Evolutionary conservation across 2,113 vertebrate genomes (phyloP).

Genomic region (Fulmarus glacialis): DNA sequence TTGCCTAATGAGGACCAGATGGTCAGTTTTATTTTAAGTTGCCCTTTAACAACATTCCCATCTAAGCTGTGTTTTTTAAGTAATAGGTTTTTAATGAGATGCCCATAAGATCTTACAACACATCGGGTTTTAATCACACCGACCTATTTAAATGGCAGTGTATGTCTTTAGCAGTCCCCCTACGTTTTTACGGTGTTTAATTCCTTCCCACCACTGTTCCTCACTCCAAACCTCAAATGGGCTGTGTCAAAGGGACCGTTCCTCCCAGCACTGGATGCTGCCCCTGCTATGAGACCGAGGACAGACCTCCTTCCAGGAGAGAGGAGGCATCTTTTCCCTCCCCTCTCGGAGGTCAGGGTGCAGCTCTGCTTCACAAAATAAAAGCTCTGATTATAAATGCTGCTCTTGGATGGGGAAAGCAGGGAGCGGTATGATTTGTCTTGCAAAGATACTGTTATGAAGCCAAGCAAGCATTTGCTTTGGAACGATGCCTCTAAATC

Average conservation of each 20-base stretch:
- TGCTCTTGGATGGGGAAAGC: not conserved
- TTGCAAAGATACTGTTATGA: not conserved
- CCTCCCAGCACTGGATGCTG: not conserved
- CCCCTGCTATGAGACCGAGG: not conserved
- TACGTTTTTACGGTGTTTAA: constrained; percentile 26
- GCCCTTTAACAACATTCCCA: constrained; percentile 67
- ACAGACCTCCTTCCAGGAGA: not conserved
- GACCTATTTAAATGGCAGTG: constrained; percentile 25
- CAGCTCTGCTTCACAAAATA: constrained; percentile 15
- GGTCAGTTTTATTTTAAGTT: constrained; percentile 70
- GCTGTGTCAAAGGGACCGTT: not conserved
- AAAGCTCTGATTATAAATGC: not conserved
- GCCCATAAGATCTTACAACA: constrained; percentile 46
- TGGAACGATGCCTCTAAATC: not conserved
- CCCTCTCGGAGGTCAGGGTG: not conserved
- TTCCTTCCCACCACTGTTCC: not conserved
- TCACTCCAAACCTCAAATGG: constrained; percentile 34
- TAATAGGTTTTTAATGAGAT: constrained; percentile 64
- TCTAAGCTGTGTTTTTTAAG: constrained; percentile 62
- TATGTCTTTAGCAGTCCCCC: constrained; percentile 23
- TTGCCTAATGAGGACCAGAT: constrained; percentile 71
- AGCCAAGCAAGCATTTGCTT: not conserved
- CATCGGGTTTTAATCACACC: constrained; percentile 51
- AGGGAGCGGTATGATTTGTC: not conserved
- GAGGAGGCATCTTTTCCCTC: not conserved